Evolutionary conservation across 1,140 invertebrate species (phyloP).

Genomic region (Sinonovacula constricta): DNA sequence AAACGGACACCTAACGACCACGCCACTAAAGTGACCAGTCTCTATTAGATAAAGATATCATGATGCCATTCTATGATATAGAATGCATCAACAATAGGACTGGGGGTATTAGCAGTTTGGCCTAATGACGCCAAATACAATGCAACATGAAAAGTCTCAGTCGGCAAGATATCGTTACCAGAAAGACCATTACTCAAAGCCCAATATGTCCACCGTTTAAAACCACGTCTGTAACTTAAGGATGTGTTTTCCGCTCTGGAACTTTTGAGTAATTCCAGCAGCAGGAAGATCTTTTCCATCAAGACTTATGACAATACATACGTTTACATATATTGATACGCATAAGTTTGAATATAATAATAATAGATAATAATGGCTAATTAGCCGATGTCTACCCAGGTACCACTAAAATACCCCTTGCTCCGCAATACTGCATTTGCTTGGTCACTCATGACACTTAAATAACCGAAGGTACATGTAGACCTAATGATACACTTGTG

Average conservation of each 20-base stretch:
- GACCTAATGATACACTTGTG: background rate
- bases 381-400: background rate
- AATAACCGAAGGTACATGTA: background rate
- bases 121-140: slow-evolving; percentile 18
- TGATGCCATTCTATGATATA: slow-evolving; percentile 33
- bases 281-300: slow-evolving; percentile 24
- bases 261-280: slow-evolving; percentile 18
- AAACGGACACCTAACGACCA: no score
- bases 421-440: background rate
- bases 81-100: slow-evolving; percentile 18
- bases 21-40: no score
- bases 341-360: no score
- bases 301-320: slow-evolving; percentile 25
- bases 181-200: background rate
- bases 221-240: slow-evolving; percentile 18
- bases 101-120: background rate
- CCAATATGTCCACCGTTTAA: background rate
- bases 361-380: background rate
- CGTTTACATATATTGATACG: no score
- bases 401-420: no score
- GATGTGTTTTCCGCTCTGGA: slow-evolving; percentile 20
- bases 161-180: slow-evolving; percentile 21
- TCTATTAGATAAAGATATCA: background rate
- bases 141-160: slow-evolving; percentile 11
- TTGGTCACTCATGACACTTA: background rate